Conservation (phyloP, 2,797 vertebrate genomes). For the Pseudochromis fuscus region DNA sequence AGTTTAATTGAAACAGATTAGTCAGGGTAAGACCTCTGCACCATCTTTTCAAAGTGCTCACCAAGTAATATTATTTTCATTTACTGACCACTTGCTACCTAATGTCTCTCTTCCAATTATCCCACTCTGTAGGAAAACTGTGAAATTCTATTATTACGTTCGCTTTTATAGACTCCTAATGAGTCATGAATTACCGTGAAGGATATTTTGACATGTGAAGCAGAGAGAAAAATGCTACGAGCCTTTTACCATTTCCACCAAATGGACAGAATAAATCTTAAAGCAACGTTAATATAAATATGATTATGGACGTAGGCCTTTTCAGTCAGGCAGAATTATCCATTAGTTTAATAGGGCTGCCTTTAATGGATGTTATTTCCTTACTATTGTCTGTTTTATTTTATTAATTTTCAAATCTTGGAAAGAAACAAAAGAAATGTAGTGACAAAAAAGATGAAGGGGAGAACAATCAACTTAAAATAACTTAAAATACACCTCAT, state of each 20-base stretch:
- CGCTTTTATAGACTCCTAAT: slow-evolving; percentile 49
- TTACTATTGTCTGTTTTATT: background rate
- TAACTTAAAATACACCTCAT: too few species aligned
- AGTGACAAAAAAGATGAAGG: background rate
- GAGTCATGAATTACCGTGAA: slow-evolving; percentile 50
- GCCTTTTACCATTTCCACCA: slow-evolving; percentile 41
- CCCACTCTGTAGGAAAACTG: slow-evolving; percentile 27
- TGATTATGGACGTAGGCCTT: slow-evolving; percentile 35
- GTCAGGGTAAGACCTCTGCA: slow-evolving; percentile 11
- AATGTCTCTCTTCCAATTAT: slow-evolving; percentile 49
- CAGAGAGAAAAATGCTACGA: slow-evolving; percentile 26
- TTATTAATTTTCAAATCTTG: background rate
- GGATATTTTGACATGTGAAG: slow-evolving; percentile 43
- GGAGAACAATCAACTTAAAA: too few species aligned
- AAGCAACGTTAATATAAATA: slow-evolving; percentile 48
- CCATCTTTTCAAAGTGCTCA: slow-evolving; percentile 48
- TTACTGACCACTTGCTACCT: slow-evolving; percentile 39
- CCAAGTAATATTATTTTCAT: slow-evolving; percentile 39
- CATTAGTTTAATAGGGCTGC: slow-evolving; percentile 31
- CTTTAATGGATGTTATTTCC: slow-evolving; percentile 4
- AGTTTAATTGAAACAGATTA: slow-evolving; percentile 34
- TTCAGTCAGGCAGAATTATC: slow-evolving; percentile 27
- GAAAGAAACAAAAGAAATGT: too few species aligned
- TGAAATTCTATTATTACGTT: slow-evolving; percentile 43
- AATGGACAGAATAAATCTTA: slow-evolving; percentile 58